These are phyloP conservation scores for Ceratosolen solmsi DNA, from an alignment of 1,140 invertebrate species.

Conservation along the genomic window DNA sequence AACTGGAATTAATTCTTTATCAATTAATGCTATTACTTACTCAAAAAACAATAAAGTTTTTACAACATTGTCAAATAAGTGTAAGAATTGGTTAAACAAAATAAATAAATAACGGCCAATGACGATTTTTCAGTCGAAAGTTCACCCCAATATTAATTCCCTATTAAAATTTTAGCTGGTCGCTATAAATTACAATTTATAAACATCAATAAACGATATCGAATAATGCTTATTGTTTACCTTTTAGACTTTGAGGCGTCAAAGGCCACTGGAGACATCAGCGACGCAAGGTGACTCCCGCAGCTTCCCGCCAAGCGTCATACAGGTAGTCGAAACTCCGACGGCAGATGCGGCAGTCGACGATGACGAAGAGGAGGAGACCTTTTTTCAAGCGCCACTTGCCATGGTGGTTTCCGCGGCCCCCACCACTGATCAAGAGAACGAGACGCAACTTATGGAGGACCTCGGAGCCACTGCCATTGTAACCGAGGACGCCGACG, in stretches of 20 bases:
- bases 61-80: too few relatives aligned
- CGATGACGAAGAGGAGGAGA: constrained; percentile 50
- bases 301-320: constrained; percentile 69
- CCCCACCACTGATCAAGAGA: not conserved
- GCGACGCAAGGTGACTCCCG: constrained; percentile 56
- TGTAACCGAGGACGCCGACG: constrained; percentile 51
- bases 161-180: too few relatives aligned
- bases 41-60: too few relatives aligned
- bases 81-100: too few relatives aligned
- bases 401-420: constrained; percentile 25
- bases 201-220: too few relatives aligned
- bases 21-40: too few relatives aligned
- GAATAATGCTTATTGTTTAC: too few relatives aligned
- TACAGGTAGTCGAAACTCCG: constrained; percentile 48
- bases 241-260: constrained; percentile 43
- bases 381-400: constrained; percentile 65
- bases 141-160: too few relatives aligned
- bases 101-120: too few relatives aligned
- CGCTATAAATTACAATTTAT: too few relatives aligned
- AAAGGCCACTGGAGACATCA: not conserved
- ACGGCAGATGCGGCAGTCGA: constrained; percentile 50
- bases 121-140: too few relatives aligned
- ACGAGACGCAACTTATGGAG: constrained; percentile 1
- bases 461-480: not conserved
- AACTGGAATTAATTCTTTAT: too few relatives aligned